Base-by-base conservation (phyloP, 2,888 invertebrate species). In the Seladonia tumulorum region DNA sequence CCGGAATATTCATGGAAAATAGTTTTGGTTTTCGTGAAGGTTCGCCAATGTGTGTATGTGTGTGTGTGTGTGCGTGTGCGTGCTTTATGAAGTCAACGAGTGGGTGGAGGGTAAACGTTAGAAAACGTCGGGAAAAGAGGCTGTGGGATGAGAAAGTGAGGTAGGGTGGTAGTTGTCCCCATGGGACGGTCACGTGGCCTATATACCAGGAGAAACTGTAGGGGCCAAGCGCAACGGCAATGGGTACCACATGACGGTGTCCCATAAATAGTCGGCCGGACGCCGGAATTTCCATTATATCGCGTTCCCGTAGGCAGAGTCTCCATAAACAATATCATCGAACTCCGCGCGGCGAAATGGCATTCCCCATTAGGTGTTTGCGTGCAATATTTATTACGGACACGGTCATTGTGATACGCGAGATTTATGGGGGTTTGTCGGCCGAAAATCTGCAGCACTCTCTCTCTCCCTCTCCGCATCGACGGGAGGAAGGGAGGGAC, bases 321-420 rank as follows among this genome's bases (percentile, higher is more conserved):
- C 89, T 85, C 92, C 92, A 92, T 94, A 94, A 93, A 94, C 93
- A 94, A 94, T 94, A 94, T 93, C 93, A 93, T 93, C 92, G 92
- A 92, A 91, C 87, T 89, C 86, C 86, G 82, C 83, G 83, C 82
- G 85, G 81, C 83, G 88, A 88, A 91, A 89, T 86, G 88, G 86
- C 86, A 84, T 77, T 88, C 90, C 89, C 92, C 92, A 93, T 93
- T 93, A 93, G 91, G 80, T 89, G 91, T 91, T 92, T 91, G 79
- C 84, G 57, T 74, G 76, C 82, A 81, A 89, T 93, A 93, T 93
- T 93, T 93, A 93, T 93, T 92, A 91, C 92, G 77, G 72, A n/a
- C 83, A 74, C 82, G 88, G 82, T 88, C 85, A 90, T 90, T 92
- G 91, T 92, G 89, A 86, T 90, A 87, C 81, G 77, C 63, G 74